A percentile compares a stretch with the other conserved stretches of the same genome.
Evolutionary conservation across 2,113 vertebrate species (phyloP).

Genomic region (Poecilia latipinna): DNA sequence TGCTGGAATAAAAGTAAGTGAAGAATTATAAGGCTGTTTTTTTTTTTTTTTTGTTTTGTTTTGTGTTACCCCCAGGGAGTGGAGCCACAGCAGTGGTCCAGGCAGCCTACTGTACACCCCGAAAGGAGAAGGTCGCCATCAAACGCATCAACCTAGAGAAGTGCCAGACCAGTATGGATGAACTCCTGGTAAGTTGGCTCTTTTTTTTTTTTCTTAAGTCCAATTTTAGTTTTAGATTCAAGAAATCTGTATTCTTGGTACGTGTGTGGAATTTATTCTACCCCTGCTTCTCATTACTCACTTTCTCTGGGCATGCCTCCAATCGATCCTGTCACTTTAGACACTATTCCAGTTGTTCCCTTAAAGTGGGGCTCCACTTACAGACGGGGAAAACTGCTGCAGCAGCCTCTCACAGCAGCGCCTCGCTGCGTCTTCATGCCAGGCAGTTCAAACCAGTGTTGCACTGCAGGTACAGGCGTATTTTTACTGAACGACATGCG

Average conservation of each 20-base stretch:
- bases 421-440: slow-evolving; percentile 26
- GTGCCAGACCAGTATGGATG: slow-evolving; percentile 97
- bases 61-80: slow-evolving; percentile 62
- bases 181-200: slow-evolving; percentile 88
- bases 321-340: slow-evolving; percentile 53
- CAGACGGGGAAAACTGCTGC: slow-evolving; percentile 70
- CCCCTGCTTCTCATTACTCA: slow-evolving; percentile 66
- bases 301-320: slow-evolving; percentile 43
- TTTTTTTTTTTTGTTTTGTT: background rate
- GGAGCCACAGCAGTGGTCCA: slow-evolving; percentile 91
- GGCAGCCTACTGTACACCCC: slow-evolving; percentile 89
- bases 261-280: slow-evolving; percentile 36
- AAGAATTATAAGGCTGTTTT: background rate
- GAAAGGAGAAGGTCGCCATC: slow-evolving; percentile 96
- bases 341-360: slow-evolving; percentile 56
- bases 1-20: background rate
- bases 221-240: slow-evolving; percentile 2
- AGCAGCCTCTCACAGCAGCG: slow-evolving; percentile 31
- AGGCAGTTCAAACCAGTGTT: slow-evolving; percentile 28
- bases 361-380: slow-evolving; percentile 35
- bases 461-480: slow-evolving; percentile 16
- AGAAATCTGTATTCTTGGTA: slow-evolving; percentile 4
- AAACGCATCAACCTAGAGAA: slow-evolving; percentile 97
- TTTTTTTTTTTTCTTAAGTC: background rate
- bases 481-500: slow-evolving; percentile 24